phyloP scores from a whole-genome alignment of 1,140 invertebrate species.

The Lutraria rhynchaena region DNA sequence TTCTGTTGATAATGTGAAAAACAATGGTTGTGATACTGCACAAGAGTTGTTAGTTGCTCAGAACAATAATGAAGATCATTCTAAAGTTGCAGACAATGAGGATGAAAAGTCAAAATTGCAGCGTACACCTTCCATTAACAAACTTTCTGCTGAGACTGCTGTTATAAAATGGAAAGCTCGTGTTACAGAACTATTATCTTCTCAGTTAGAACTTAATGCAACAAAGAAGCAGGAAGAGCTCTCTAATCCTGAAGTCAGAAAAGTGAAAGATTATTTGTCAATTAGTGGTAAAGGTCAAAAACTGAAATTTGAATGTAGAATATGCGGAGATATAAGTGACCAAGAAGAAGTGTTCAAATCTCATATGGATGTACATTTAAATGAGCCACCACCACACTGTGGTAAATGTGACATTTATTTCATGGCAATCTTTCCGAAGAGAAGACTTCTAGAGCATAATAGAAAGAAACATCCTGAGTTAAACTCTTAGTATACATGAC shows the following conservation, averaged over 20 bases:
- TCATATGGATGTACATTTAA: slow-evolving; percentile 53
- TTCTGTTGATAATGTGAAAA: background rate
- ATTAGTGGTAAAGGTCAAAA: slow-evolving; percentile 27
- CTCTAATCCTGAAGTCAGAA: slow-evolving; percentile 30
- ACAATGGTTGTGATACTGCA: background rate
- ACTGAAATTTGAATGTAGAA: slow-evolving; percentile 47
- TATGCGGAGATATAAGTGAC: slow-evolving; percentile 33
- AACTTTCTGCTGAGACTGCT: slow-evolving; percentile 45
- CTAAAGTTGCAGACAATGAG: slow-evolving; percentile 19
- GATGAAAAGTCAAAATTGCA: slow-evolving; percentile 11
- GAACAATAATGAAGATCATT: slow-evolving; percentile 46
- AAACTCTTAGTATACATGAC: background rate
- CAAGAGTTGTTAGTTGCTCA: slow-evolving; percentile 2
- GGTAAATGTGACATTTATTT: slow-evolving; percentile 55
- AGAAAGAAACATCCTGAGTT: slow-evolving; percentile 53
- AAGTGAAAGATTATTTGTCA: slow-evolving; percentile 46
- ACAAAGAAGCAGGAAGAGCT: slow-evolving; percentile 46
- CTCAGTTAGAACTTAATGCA: slow-evolving; percentile 52
- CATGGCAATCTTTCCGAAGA: slow-evolving; percentile 53
- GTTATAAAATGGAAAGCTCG: slow-evolving; percentile 43
- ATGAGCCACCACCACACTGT: slow-evolving; percentile 50
- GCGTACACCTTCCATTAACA: slow-evolving; percentile 23
- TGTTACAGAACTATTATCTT: slow-evolving; percentile 35
- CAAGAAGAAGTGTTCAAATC: slow-evolving; percentile 21
- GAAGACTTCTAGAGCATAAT: slow-evolving; percentile 47